A percentile compares a stretch with the other conserved stretches of the same genome.
phyloP scores from a whole-genome alignment of 2,888 invertebrate species.

The Coelogynopora nodosa region DNA sequence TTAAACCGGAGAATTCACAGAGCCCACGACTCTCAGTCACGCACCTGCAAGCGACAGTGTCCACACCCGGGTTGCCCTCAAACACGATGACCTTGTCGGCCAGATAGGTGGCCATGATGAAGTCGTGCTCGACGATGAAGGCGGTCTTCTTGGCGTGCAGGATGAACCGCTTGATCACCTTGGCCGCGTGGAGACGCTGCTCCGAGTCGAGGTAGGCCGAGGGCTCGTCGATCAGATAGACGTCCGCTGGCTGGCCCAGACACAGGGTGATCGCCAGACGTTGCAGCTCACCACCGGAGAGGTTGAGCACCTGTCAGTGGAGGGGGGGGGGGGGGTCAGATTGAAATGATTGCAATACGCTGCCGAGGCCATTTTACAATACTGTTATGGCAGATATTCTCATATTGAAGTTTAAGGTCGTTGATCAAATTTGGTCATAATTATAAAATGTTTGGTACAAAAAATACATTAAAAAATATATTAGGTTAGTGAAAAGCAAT shows the following conservation, averaged over 20 bases:
- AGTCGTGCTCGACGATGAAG: constrained; percentile 99
- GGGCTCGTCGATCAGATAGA: constrained; percentile 96
- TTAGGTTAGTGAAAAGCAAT: too few relatives aligned
- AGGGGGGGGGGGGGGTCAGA: constrained; percentile 53
- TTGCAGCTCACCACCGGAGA: constrained; percentile 98
- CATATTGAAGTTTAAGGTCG: too few relatives aligned
- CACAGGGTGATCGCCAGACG: constrained; percentile 91
- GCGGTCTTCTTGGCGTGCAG: constrained; percentile 98
- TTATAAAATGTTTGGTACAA: too few relatives aligned
- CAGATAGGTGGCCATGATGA: constrained; percentile 98
- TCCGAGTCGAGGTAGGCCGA: constrained; percentile 98
- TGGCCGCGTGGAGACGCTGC: constrained; percentile 97
- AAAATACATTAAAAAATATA: too few relatives aligned
- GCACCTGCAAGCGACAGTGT: constrained; percentile 77
- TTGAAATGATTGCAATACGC: too few relatives aligned
- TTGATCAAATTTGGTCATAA: too few relatives aligned
- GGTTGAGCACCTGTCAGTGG: constrained; percentile 82
- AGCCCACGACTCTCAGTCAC: constrained; percentile 41
- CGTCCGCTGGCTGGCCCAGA: constrained; percentile 95
- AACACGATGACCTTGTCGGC: constrained; percentile 97
- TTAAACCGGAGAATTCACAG: not conserved
- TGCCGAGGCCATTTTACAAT: too few relatives aligned
- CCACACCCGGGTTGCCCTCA: constrained; percentile 84
- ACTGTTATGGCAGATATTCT: too few relatives aligned
- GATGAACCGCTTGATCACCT: constrained; percentile 94